Conservation (phyloP, 2,888 invertebrate species). For the Ceraclea dissimilis region DNA sequence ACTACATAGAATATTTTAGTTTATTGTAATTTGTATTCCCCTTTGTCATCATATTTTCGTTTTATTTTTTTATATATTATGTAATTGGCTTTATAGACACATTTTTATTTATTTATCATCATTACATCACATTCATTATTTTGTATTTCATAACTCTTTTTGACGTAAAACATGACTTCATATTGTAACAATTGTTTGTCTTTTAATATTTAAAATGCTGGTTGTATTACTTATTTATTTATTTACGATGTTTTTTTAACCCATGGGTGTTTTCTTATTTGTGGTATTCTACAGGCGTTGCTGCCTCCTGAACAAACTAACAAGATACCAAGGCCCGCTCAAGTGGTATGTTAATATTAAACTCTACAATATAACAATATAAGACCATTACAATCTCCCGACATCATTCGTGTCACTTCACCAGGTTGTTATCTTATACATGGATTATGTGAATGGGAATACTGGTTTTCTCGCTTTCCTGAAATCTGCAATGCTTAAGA, state of each 20-base stretch:
- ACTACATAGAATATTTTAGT: no score
- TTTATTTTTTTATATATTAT: no score
- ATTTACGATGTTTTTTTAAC: conserved; percentile 22
- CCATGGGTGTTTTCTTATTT: conserved; percentile 19
- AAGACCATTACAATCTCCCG: no score
- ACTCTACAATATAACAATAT: neutral
- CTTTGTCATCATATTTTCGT: no score
- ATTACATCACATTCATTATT: neutral
- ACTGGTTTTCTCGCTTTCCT: no score
- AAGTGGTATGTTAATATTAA: conserved; percentile 22
- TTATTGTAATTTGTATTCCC: no score
- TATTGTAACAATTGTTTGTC: neutral
- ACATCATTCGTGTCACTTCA: neutral
- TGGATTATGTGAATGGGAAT: neutral
- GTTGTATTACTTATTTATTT: conserved; percentile 1
- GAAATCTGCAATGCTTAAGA: no score
- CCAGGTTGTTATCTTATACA: neutral
- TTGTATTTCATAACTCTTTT: neutral
- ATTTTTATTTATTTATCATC: neutral
- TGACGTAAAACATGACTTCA: neutral
- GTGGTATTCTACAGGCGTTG: conserved; percentile 25
- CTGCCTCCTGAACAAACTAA: conserved; percentile 26
- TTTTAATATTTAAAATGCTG: neutral
- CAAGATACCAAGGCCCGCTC: conserved; percentile 25
- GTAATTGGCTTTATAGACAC: no score